Base-by-base conservation (phyloP, 2,888 invertebrate genomes). In the Globia sparganii region DNA sequence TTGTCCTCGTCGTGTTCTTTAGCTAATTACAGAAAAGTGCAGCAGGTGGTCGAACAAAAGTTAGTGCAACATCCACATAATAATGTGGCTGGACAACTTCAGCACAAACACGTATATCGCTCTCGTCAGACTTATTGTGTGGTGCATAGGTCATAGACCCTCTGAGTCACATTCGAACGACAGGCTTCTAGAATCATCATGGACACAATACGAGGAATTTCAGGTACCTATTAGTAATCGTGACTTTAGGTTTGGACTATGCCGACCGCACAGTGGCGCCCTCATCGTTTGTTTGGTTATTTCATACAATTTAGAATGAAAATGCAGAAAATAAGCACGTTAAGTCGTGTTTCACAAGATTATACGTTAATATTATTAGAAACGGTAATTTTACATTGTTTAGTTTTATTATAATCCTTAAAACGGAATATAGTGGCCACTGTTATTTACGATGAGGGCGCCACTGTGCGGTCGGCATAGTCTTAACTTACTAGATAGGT, bases 81-180 rank as follows among this genome's bases (percentile, higher is more conserved):
- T 87, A 86, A 86, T 85, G 89, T 77, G 81, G 84, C 81, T 65
- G 80, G 81, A 80, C 86, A 80, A 83, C 69, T 85, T 79, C 67
- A 71, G 65, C 81, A 76, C 75, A 83, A 80, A 81, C 87, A 81
- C 75, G 80, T 83, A 80, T 80, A 74, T 49, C 75, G 71, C 77
- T 77, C 77, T 80, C 75, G 82, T 80, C 78, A 79, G 83, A 83
- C 87, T 82, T 81, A 86, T 77, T 83, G 78, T 83, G 58, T 37
- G 74, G 78, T 80, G 79, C 86, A 87, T 88, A 85, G 89, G 88
- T 88, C 88, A 81, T 80, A 81, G 77, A 88, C 88, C 89, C 49
- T 67, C 82, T 84, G 87, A 88, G 66, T 88, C 88, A 88, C 89
- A 83, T 84, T 75, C 81, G 81, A 80, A 83, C 80, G 82, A 34